A percentile compares a stretch with the other conserved stretches of the same genome.
These are phyloP conservation scores for Bubo bubo DNA, from an alignment of 2,113 vertebrate genomes.

Conservation along the genomic window DNA sequence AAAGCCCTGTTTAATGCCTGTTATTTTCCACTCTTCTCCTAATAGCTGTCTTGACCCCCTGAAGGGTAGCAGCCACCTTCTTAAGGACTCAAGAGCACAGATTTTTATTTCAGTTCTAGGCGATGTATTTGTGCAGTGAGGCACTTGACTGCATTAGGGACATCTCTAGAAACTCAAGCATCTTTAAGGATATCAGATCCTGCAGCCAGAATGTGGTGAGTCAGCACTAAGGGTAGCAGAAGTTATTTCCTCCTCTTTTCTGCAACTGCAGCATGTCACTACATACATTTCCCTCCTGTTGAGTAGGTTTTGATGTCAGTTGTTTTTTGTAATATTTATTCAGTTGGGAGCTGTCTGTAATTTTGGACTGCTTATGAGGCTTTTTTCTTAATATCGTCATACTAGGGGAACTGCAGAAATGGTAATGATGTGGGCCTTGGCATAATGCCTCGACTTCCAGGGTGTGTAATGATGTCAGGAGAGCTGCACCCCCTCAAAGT, in stretches of 20 bases:
- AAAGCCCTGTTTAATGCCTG: neutral
- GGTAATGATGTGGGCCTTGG: neutral
- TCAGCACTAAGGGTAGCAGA: constrained; percentile 27
- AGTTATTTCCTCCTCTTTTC: neutral
- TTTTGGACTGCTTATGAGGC: neutral
- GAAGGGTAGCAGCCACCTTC: neutral
- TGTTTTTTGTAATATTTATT: neutral
- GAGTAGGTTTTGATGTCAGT: constrained; percentile 28
- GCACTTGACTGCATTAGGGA: neutral
- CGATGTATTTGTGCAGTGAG: neutral
- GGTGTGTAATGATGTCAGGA: neutral
- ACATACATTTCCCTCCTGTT: neutral
- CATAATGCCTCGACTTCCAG: neutral
- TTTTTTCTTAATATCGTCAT: neutral
- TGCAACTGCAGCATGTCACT: neutral
- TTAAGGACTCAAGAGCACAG: neutral
- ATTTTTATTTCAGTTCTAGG: neutral
- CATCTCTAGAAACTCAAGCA: neutral
- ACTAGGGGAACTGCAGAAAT: neutral
- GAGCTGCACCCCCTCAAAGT: neutral
- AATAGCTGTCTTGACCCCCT: neutral
- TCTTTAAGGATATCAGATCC: neutral
- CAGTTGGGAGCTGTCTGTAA: neutral
- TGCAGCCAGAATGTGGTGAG: neutral
- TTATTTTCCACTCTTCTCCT: constrained; percentile 1